Evolutionary conservation across 2,888 invertebrate genomes (phyloP).

Genomic region (Drosophila colorata): DNA sequence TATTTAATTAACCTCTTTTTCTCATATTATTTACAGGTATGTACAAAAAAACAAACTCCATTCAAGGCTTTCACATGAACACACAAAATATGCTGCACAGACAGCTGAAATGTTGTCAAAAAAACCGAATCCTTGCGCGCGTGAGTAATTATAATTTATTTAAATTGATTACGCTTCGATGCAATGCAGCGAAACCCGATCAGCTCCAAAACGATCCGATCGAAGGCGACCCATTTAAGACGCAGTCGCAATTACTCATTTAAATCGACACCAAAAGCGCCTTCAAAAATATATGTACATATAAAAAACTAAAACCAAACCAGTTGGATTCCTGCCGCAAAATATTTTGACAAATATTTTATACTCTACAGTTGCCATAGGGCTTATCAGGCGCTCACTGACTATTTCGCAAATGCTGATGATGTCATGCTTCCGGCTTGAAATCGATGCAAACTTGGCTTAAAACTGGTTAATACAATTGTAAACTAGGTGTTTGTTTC

Average conservation of each 20-base stretch:
- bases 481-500: not conserved
- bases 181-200: slow-evolving; percentile 42
- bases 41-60: slow-evolving; percentile 38
- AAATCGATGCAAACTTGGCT: not conserved
- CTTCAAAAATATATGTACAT: slow-evolving; percentile 2
- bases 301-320: slow-evolving; percentile 10
- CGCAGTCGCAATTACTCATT: slow-evolving; percentile 70
- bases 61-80: slow-evolving; percentile 18
- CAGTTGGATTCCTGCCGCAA: slow-evolving; percentile 24
- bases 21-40: slow-evolving; percentile 58
- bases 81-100: too few relatives aligned
- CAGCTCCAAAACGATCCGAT: slow-evolving; percentile 46
- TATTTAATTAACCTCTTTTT: slow-evolving; percentile 42
- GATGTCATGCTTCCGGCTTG: slow-evolving; percentile 16
- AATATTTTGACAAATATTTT: slow-evolving; percentile 3
- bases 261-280: slow-evolving; percentile 59
- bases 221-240: slow-evolving; percentile 60
- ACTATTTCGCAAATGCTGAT: not conserved
- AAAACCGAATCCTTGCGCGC: slow-evolving; percentile 28
- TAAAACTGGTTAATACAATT: slow-evolving; percentile 9
- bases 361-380: not conserved
- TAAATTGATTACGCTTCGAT: slow-evolving; percentile 69
- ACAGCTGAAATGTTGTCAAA: slow-evolving; percentile 2
- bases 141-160: slow-evolving; percentile 79
- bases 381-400: too few relatives aligned